phyloP scores from a whole-genome alignment of 1,140 invertebrate species.

The Zophobas atratus region DNA sequence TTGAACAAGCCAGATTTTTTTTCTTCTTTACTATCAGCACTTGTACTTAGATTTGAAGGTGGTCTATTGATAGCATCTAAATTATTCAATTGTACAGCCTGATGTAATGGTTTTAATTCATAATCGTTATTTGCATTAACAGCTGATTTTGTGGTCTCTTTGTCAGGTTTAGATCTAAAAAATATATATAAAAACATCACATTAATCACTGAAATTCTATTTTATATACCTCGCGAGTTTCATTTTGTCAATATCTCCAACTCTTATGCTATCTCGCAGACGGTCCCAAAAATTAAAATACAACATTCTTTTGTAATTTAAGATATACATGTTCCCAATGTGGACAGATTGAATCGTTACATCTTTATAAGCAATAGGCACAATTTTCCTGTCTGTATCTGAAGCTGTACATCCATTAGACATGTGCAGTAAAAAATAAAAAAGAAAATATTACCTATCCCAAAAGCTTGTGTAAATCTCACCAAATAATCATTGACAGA shows the following conservation, averaged over 20 bases:
- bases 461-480: constrained; percentile 81
- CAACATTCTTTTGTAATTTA: constrained; percentile 72
- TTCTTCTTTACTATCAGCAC: constrained; percentile 51
- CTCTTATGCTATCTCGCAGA: constrained; percentile 70
- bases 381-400: constrained; percentile 73
- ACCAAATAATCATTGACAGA: constrained; percentile 80
- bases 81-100: constrained; percentile 51
- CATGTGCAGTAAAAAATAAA: constrained; percentile 11
- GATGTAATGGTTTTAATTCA: constrained; percentile 19
- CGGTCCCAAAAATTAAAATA: constrained; percentile 77
- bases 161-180: constrained; percentile 12
- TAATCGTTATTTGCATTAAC: background rate
- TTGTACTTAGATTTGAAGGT: constrained; percentile 52
- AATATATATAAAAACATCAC: background rate
- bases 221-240: constrained; percentile 13
- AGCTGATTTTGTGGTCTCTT: constrained; percentile 6
- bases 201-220: too few relatives aligned
- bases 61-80: constrained; percentile 45
- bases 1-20: constrained; percentile 46
- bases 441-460: constrained; percentile 74
- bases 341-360: constrained; percentile 71
- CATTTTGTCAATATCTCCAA: background rate
- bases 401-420: constrained; percentile 45
- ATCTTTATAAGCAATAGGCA: constrained; percentile 76
- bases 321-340: constrained; percentile 71